phyloP scores from a whole-genome alignment of 2,888 invertebrate species.

The Sinopyrophorus schimmeli region DNA sequence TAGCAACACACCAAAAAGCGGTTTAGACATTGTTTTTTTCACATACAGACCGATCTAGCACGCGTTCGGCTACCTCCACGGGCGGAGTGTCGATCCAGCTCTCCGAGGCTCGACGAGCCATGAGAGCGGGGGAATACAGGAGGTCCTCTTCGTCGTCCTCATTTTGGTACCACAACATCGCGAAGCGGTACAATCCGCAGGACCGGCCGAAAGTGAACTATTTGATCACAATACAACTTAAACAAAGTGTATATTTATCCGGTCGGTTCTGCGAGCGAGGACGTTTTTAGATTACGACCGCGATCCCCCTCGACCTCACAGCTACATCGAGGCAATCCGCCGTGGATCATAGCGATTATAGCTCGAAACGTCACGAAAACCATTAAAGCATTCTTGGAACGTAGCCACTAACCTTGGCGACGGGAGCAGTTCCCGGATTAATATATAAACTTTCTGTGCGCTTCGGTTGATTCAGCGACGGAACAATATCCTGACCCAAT shows the following conservation, averaged over 20 bases:
- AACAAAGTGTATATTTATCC: constrained; percentile 28
- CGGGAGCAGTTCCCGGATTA: constrained; percentile 57
- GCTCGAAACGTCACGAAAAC: constrained; percentile 22
- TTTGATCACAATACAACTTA: constrained; percentile 18
- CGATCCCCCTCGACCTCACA: constrained; percentile 18
- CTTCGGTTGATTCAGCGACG: constrained; percentile 85
- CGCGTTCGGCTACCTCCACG: constrained; percentile 68
- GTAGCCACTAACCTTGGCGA: constrained; percentile 32
- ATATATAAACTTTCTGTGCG: constrained; percentile 89
- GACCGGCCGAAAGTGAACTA: constrained; percentile 22
- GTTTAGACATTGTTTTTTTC: constrained; percentile 21
- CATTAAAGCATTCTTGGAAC: constrained; percentile 26
- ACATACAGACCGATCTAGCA: constrained; percentile 14
- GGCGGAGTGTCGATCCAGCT: constrained; percentile 90
- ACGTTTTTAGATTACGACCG: constrained; percentile 27
- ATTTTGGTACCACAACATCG: constrained; percentile 78
- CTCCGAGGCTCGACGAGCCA: constrained; percentile 84
- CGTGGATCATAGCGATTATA: constrained; percentile 29
- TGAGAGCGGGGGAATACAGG: constrained; percentile 83
- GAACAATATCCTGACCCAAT: constrained; percentile 86
- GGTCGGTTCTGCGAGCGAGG: constrained; percentile 28
- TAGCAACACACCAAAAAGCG: constrained; percentile 52
- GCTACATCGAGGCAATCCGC: constrained; percentile 24
- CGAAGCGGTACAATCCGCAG: constrained; percentile 49
- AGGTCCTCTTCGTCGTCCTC: constrained; percentile 84